Base-by-base conservation (phyloP, 64 coral and sea anemone species). In the Stichodactyla helianthus region DNA sequence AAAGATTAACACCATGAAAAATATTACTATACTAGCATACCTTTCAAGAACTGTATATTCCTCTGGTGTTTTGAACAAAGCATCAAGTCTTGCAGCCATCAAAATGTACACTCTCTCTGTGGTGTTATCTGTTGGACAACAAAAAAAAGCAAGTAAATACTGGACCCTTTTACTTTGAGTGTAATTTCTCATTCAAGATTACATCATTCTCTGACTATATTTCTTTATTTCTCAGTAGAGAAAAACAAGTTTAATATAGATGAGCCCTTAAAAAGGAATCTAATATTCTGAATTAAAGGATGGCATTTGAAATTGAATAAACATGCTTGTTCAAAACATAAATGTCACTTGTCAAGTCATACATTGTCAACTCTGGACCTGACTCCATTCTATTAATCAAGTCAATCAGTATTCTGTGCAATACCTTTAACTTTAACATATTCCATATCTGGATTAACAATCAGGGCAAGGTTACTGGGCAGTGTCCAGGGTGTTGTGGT, bases 401-500 rank as follows among this genome's bases (percentile, higher is more conserved):
- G 35, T 44, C 35, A 74, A 3, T 12, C 4, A 74, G 10, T 28
- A 28, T 10, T 11, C n/a, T 20, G 4, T 52, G 12, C 2, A 4
- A 6, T 86, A 95, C 97, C 97, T 93, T 89, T 87, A 23, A 99
- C 86, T 85, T 93, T 95, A 15, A 99, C 93, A 88, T 99, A 99
- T 20, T 93, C 89, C 90, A 99, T 90, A 5, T 95, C 67, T 52
- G 90, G 88, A 79, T 95, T 92, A 17, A 99, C 97, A 56, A 99
- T 91, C 71, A 99, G 86, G 12, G 97, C 97, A 28, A 99, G 86
- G 82, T 99, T 99, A 79, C 97, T 95, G 9, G 97, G 97, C 16
- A 99, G 88, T 10, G 97, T 99, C 97, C 97, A 99, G 5, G 97
- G 97, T 0, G 97, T 99, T 10, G 97, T 99, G 12, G 97, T 99